Conservation (phyloP, 2,888 invertebrate species). For the Esperia sulphurella region DNA sequence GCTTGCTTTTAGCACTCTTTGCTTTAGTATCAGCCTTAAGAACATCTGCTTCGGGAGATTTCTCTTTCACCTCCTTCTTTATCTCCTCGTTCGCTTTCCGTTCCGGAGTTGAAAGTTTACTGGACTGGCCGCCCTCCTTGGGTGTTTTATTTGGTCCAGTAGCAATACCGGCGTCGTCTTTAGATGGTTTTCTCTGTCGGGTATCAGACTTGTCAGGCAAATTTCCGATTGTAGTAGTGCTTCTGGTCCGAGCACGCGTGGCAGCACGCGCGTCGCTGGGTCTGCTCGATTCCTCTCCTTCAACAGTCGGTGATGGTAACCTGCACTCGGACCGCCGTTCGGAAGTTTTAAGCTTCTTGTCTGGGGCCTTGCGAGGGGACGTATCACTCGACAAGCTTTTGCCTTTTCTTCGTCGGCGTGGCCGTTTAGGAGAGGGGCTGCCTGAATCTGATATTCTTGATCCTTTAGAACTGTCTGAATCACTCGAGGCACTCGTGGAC, state of each 20-base stretch:
- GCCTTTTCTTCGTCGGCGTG: conserved; percentile 60
- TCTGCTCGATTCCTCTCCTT: conserved; percentile 86
- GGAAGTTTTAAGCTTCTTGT: conserved; percentile 92
- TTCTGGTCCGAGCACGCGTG: conserved; percentile 83
- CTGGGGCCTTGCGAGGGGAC: conserved; percentile 82
- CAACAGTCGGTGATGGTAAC: conserved; percentile 85
- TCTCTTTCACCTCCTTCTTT: conserved; percentile 56
- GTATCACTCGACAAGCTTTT: conserved; percentile 58
- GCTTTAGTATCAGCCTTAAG: conserved; percentile 41
- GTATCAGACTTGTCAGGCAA: conserved; percentile 80
- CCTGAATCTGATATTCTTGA: conserved; percentile 58
- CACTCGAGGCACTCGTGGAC: conserved; percentile 81
- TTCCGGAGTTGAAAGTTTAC: conserved; percentile 80
- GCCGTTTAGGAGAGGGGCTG: conserved; percentile 64
- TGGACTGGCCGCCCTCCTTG: conserved; percentile 80
- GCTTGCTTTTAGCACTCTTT: conserved; percentile 30
- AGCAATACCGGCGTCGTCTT: conserved; percentile 52
- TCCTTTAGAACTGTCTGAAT: conserved; percentile 75
- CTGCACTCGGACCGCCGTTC: conserved; percentile 86
- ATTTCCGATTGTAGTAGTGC: conserved; percentile 84
- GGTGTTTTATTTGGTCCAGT: conserved; percentile 66
- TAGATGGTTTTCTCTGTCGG: conserved; percentile 71
- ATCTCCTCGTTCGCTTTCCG: conserved; percentile 82
- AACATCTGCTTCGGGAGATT: conserved; percentile 41
- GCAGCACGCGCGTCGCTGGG: conserved; percentile 63